Evolutionary conservation across 2,888 invertebrate species (phyloP).

Genomic region (Diploptera punctata): DNA sequence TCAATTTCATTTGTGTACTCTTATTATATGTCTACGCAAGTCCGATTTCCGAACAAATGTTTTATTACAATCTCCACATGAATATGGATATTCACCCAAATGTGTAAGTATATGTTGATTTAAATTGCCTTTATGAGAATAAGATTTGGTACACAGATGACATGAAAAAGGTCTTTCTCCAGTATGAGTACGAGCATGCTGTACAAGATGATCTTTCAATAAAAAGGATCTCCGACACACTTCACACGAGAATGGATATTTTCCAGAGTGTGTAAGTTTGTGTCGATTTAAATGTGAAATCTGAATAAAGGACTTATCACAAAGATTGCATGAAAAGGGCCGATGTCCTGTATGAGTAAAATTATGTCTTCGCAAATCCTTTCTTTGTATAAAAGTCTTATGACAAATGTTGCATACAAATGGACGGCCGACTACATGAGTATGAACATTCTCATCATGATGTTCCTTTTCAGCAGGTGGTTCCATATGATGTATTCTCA

Average conservation of each 20-base stretch:
- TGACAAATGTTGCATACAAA: no score
- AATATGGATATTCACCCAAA: conserved; percentile 1
- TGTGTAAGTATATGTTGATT: background rate
- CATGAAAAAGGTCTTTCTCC: background rate
- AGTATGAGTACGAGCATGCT: background rate
- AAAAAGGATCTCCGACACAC: background rate
- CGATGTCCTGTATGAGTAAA: no score
- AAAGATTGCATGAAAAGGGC: no score
- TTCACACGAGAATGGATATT: conserved; percentile 7
- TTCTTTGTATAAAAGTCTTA: no score
- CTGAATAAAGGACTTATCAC: no score
- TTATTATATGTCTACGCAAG: no score
- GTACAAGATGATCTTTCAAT: background rate
- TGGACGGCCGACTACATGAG: no score
- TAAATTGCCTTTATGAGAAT: background rate
- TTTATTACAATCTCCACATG: background rate
- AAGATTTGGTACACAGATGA: conserved; percentile 1
- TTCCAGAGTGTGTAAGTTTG: background rate
- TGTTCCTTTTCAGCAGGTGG: no score
- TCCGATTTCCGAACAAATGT: no score
- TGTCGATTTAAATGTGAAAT: background rate
- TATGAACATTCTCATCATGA: background rate
- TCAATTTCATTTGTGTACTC: no score
- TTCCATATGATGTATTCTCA: background rate
- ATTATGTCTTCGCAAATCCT: no score